phyloP scores from a whole-genome alignment of 2,888 invertebrate genomes.

The Thymelicus lineola region DNA sequence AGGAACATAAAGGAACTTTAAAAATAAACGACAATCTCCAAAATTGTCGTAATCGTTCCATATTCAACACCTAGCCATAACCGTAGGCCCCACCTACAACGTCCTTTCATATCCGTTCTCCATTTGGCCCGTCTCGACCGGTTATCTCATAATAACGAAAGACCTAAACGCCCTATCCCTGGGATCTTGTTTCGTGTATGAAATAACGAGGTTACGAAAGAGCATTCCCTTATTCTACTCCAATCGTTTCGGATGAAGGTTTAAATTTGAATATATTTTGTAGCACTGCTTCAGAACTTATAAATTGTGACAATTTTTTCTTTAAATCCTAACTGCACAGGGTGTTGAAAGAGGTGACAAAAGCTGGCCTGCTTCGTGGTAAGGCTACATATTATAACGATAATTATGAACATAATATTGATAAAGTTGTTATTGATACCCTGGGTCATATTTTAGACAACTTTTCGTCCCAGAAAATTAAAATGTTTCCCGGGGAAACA shows the following conservation, averaged over 20 bases:
- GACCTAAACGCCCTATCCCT: constrained; percentile 23
- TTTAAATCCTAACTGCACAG: too few relatives aligned
- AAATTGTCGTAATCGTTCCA: constrained; percentile 7
- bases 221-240: background rate
- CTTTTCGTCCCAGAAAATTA: too few relatives aligned
- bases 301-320: too few relatives aligned
- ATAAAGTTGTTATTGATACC: too few relatives aligned
- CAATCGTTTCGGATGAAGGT: constrained; percentile 6
- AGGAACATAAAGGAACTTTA: constrained; percentile 6
- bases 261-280: background rate
- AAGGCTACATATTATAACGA: too few relatives aligned
- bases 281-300: too few relatives aligned
- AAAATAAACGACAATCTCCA: background rate
- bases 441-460: too few relatives aligned
- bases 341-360: too few relatives aligned
- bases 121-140: constrained; percentile 34
- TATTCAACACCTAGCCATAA: constrained; percentile 11
- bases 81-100: constrained; percentile 4
- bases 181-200: constrained; percentile 27
- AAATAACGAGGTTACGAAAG: constrained; percentile 17
- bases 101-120: constrained; percentile 26
- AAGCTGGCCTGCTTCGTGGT: too few relatives aligned
- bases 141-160: constrained; percentile 36
- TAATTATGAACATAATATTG: too few relatives aligned
- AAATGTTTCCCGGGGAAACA: too few relatives aligned